Evolutionary conservation across 2,797 vertebrate species (phyloP).

Genomic region (Siniperca obscura): DNA sequence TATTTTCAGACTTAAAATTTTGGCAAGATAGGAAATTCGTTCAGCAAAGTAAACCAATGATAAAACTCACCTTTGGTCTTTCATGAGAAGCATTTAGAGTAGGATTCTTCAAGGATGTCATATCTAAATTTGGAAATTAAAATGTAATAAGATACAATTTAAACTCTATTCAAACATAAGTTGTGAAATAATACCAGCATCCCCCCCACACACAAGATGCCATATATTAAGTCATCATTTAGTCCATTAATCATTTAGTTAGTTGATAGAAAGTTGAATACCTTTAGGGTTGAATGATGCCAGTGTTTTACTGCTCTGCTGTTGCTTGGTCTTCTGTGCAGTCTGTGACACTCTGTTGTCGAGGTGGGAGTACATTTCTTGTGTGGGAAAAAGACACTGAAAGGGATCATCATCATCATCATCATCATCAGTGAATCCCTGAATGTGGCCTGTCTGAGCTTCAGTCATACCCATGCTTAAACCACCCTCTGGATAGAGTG

Average conservation of each 20-base stretch:
- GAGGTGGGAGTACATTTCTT: constrained; percentile 52
- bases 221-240: background rate
- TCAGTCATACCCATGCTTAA: constrained; percentile 70
- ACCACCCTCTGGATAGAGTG: constrained; percentile 45
- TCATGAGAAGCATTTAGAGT: constrained; percentile 52
- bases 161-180: background rate
- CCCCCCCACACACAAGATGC: background rate
- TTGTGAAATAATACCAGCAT: background rate
- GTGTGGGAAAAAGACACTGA: constrained; percentile 66
- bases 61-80: constrained; percentile 68
- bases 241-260: background rate
- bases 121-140: constrained; percentile 62
- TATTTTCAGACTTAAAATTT: background rate
- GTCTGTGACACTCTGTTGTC: constrained; percentile 57
- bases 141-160: background rate
- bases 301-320: constrained; percentile 59
- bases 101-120: constrained; percentile 58
- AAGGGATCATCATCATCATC: constrained; percentile 59
- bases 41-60: background rate
- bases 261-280: constrained; percentile 46
- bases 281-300: constrained; percentile 59
- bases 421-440: constrained; percentile 19
- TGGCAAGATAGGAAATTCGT: background rate
- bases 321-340: constrained; percentile 78
- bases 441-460: constrained; percentile 48